These are phyloP conservation scores for Altica lythri DNA, from an alignment of 2,888 invertebrate genomes.

Conservation along the genomic window DNA sequence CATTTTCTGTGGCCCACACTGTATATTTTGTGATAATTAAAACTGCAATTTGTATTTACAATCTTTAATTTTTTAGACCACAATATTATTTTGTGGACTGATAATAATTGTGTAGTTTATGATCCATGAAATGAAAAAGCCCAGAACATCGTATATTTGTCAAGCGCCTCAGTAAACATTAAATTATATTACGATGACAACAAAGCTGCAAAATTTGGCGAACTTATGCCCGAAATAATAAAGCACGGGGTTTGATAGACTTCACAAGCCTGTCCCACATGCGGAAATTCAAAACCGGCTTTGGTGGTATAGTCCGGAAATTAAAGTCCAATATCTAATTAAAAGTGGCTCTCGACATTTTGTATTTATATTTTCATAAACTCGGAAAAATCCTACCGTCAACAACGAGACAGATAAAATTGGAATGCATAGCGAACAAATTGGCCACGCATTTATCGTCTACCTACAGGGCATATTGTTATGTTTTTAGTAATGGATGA, in stretches of 20 bases:
- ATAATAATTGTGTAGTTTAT: neutral
- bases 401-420: constrained; percentile 10
- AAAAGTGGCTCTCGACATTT: constrained; percentile 19
- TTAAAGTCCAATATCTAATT: constrained; percentile 35
- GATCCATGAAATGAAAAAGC: constrained; percentile 7
- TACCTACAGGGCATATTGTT: too few species aligned
- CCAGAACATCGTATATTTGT: constrained; percentile 17
- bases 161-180: constrained; percentile 20
- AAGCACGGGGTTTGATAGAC: constrained; percentile 9
- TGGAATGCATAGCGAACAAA: neutral
- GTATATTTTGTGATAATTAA: too few species aligned
- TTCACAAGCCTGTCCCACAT: constrained; percentile 14
- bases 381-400: constrained; percentile 3
- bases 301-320: constrained; percentile 26
- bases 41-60: too few species aligned
- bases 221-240: constrained; percentile 7
- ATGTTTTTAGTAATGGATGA: too few species aligned
- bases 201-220: constrained; percentile 9
- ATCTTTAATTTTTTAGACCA: too few species aligned
- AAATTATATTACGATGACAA: constrained; percentile 17
- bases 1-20: too few species aligned
- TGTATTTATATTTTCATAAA: constrained; percentile 18
- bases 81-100: too few species aligned
- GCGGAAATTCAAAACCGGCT: constrained; percentile 29
- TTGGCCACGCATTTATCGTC: too few species aligned